A percentile compares a stretch with the other conserved stretches of the same genome.
Conservation (phyloP, 2,113 vertebrate species). For the Rhinichthys klamathensis region DNA sequence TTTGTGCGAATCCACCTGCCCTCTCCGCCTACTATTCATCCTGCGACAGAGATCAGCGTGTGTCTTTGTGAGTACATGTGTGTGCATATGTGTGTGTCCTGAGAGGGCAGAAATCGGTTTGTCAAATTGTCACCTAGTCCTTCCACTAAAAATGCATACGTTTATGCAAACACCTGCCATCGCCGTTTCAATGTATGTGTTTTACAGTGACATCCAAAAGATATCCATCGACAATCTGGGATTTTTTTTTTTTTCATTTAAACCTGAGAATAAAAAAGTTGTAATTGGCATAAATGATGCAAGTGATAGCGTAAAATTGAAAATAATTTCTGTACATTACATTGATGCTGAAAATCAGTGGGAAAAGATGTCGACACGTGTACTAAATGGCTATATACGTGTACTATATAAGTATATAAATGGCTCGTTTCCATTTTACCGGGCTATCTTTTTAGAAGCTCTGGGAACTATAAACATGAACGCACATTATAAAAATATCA, state of each 20-base stretch:
- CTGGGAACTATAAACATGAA: constrained; percentile 46
- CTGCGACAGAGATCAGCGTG: constrained; percentile 17
- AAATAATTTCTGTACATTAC: background rate
- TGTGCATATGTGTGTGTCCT: constrained; percentile 31
- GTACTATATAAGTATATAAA: too few relatives aligned
- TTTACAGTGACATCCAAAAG: background rate
- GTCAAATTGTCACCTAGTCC: background rate
- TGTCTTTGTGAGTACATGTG: constrained; percentile 22
- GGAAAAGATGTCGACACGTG: background rate
- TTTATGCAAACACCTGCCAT: background rate
- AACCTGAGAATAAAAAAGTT: background rate
- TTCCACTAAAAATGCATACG: background rate
- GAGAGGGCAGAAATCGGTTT: constrained; percentile 13
- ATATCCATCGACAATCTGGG: background rate
- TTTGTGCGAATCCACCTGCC: constrained; percentile 67
- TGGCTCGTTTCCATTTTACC: background rate
- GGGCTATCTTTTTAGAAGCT: background rate
- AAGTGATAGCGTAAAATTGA: background rate
- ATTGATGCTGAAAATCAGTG: background rate
- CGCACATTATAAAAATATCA: constrained; percentile 49
- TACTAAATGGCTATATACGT: too few relatives aligned
- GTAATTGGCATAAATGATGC: background rate
- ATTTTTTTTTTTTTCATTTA: background rate
- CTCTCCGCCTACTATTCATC: constrained; percentile 57
- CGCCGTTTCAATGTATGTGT: background rate